phyloP scores from a whole-genome alignment of 2,888 invertebrate genomes.

The Drosophila pseudotakahashii region DNA sequence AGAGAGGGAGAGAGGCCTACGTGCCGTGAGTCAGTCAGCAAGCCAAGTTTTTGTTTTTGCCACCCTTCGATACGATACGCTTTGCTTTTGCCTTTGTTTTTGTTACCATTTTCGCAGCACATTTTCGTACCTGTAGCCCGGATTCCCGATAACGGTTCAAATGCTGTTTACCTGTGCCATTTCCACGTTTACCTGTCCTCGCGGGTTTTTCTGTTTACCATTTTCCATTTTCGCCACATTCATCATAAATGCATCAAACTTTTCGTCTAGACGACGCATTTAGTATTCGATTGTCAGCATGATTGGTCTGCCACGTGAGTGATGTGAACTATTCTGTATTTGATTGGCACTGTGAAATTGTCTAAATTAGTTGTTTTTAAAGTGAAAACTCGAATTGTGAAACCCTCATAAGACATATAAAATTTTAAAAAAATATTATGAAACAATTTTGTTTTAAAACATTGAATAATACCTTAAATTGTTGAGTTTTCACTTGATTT shows the following conservation, averaged over 20 bases:
- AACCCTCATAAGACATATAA: too few species aligned
- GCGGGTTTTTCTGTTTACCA: constrained; percentile 7
- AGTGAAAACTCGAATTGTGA: not conserved
- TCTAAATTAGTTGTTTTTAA: constrained; percentile 34
- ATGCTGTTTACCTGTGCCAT: constrained; percentile 26
- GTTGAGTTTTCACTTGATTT: too few species aligned
- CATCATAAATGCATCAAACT: constrained; percentile 22
- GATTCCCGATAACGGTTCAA: constrained; percentile 34
- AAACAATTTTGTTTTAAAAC: too few species aligned
- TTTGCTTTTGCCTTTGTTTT: constrained; percentile 23
- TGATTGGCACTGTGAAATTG: constrained; percentile 30
- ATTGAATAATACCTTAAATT: too few species aligned
- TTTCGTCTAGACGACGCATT: constrained; percentile 24
- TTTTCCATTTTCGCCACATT: constrained; percentile 15
- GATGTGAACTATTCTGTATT: constrained; percentile 34
- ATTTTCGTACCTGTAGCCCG: constrained; percentile 28
- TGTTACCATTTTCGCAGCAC: constrained; percentile 24
- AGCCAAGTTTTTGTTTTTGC: constrained; percentile 52
- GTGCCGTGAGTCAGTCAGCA: constrained; percentile 76
- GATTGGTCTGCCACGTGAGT: constrained; percentile 72
- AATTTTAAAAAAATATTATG: too few species aligned
- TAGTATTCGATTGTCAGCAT: constrained; percentile 54
- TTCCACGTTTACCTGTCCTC: constrained; percentile 23
- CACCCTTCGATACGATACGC: constrained; percentile 55
- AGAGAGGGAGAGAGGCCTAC: constrained; percentile 53